Base-by-base conservation (phyloP, 2,888 invertebrate species). In the Xestia rhomboidea region DNA sequence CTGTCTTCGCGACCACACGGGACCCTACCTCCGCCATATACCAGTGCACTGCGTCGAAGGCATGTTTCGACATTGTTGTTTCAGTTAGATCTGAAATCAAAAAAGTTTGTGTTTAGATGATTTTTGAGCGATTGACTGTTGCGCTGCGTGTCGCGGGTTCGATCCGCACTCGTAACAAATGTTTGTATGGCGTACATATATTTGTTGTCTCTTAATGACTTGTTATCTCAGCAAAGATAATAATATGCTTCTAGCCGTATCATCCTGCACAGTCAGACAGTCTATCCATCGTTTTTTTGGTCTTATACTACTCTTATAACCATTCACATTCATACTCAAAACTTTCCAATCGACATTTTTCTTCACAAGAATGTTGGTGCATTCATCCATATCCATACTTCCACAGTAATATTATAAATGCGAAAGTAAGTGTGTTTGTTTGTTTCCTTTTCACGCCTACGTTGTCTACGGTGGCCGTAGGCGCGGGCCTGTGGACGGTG, bases 1-100 rank as follows among this genome's bases (percentile, higher is more conserved):
- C 93, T 0, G 93, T 87, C 66, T 92, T 83, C 0, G 93, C 94
- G 4, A 95, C 91, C 0, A 95, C 83, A 0, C 89, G 86, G 0
- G 93, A 88, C 0, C 89, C 86, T 27, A 95, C 30, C 18, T 93
- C 93, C 5, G 79, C 85, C 87, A 95, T 84, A 75, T 87, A 93
- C 91, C 91, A 92, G 73, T 93, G 91, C 0, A 93, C 92, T 0
- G 90, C 81, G 63, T 94, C 82, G 11, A 21, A 72, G 13, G 85
- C 72, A 4, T n/a, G 80, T 18, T 30, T 70, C 15, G 44, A 24
- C 84, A 81, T 81, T 27, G 18, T 68, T 44, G 1, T 8, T 57
- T 30, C 18, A 18, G 51, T 38, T 51, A n/a, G 15, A 44, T 44
- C 84, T 81, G 67, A 62, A 79, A 78, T 27, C 1, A 21, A 46